phyloP scores from a whole-genome alignment of 2,113 vertebrate genomes.

The Tetrao urogallus region DNA sequence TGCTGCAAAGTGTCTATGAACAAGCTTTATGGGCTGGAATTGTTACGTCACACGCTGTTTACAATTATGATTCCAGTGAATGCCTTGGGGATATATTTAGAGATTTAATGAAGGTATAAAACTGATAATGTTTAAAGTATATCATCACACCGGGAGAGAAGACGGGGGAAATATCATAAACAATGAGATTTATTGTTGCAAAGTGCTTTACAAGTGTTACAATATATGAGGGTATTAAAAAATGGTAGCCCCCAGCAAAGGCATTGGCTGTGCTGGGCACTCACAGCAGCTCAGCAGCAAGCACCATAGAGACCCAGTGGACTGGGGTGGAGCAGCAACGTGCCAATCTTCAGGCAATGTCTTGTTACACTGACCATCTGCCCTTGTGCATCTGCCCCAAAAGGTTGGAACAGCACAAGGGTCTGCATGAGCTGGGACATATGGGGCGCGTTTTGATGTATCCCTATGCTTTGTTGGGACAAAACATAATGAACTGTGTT shows the following conservation, averaged over 20 bases:
- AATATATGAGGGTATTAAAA: neutral
- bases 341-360: neutral
- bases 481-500: neutral
- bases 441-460: rapidly evolving
- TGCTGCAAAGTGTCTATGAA: constrained; percentile 72
- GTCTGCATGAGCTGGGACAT: neutral
- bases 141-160: constrained; percentile 29
- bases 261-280: rapidly evolving
- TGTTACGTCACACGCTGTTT: constrained; percentile 61
- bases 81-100: constrained; percentile 19
- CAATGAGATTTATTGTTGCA: constrained; percentile 22
- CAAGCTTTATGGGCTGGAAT: constrained; percentile 64
- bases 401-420: neutral
- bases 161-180: neutral
- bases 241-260: neutral
- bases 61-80: constrained; percentile 59
- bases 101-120: constrained; percentile 34
- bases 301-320: neutral
- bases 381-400: neutral
- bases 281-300: rapidly evolving
- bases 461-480: neutral
- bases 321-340: rapidly evolving
- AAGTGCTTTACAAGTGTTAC: constrained; percentile 40
- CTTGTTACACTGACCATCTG: neutral
- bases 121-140: neutral